Conservation (phyloP, 2,113 vertebrate species). For the Nothocercus nigrocapillus region DNA sequence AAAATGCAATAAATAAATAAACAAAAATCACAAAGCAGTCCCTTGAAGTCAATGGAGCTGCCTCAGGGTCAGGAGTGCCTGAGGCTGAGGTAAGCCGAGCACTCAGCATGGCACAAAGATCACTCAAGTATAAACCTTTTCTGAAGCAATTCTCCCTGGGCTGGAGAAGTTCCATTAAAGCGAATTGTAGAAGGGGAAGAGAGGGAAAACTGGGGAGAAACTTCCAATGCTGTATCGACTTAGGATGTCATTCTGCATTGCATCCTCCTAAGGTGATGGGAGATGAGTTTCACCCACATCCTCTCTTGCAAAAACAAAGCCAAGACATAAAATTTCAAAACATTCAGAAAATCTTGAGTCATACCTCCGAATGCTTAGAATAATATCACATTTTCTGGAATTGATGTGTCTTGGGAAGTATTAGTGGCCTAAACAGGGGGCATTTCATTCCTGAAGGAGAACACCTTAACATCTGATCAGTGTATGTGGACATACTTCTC, state of each 20-base stretch:
- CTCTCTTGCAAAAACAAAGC: background rate
- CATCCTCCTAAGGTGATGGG: background rate
- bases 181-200: background rate
- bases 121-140: background rate
- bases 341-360: background rate
- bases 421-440: background rate
- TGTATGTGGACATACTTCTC: background rate
- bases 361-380: background rate
- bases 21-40: background rate
- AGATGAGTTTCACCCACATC: background rate
- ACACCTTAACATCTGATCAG: background rate
- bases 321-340: background rate
- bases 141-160: background rate
- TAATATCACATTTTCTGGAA: background rate
- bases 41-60: background rate
- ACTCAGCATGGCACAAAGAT: background rate
- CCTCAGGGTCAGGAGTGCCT: background rate
- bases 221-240: background rate
- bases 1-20: background rate
- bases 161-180: background rate
- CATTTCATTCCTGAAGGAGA: background rate
- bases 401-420: background rate
- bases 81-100: background rate
- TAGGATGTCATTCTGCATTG: background rate
- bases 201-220: background rate